Conservation (phyloP, 1,140 invertebrate genomes). For the Drosophila kurseongensis region DNA sequence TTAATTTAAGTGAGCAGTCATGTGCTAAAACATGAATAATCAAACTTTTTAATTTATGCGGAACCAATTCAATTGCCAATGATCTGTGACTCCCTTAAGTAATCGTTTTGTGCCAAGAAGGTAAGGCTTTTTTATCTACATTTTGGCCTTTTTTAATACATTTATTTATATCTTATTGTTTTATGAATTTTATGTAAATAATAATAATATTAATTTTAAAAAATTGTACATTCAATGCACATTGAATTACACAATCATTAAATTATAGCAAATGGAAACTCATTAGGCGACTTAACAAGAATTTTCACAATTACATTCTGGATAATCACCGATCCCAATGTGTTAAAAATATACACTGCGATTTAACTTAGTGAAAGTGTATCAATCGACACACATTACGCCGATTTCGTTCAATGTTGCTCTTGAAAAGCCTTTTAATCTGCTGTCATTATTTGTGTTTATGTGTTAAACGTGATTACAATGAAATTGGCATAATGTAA, state of each 20-base stretch:
- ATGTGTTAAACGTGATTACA: slow-evolving; percentile 61
- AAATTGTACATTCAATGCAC: neutral
- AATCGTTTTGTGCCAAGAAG: no score
- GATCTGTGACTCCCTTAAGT: neutral
- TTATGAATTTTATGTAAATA: neutral
- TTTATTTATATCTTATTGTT: neutral
- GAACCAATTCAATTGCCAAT: slow-evolving; percentile 1
- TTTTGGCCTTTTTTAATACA: neutral
- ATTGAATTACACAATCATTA: slow-evolving; percentile 3
- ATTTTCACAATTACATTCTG: slow-evolving; percentile 2
- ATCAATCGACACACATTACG: slow-evolving; percentile 19
- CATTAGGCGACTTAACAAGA: neutral
- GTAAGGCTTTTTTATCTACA: neutral
- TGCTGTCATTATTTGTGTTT: slow-evolving; percentile 24
- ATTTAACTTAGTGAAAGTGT: slow-evolving; percentile 13
- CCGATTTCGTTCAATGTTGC: slow-evolving; percentile 38
- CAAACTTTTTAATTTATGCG: slow-evolving; percentile 13
- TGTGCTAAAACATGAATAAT: slow-evolving; percentile 13
- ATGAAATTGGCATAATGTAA: slow-evolving; percentile 34
- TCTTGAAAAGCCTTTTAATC: slow-evolving; percentile 31
- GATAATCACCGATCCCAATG: slow-evolving; percentile 1
- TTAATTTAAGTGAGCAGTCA: slow-evolving; percentile 29
- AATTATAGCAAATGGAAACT: slow-evolving; percentile 4
- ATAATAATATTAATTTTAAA: neutral
- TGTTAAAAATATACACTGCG: slow-evolving; percentile 14